These are phyloP conservation scores for Mus caroli DNA, from an alignment of 2,797 vertebrate genomes.

Conservation along the genomic window DNA sequence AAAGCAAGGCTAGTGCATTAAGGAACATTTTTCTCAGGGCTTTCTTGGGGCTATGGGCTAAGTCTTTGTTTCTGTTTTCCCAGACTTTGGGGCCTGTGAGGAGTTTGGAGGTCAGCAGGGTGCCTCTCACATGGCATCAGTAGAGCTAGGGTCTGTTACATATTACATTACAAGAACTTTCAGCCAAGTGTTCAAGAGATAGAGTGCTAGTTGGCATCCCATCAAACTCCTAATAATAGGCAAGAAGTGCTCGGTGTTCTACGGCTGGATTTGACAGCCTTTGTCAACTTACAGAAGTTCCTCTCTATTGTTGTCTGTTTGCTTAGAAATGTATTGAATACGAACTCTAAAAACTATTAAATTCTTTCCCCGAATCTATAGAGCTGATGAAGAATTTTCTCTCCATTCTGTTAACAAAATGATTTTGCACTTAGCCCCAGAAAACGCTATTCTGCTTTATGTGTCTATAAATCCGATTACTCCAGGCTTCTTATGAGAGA, in stretches of 20 bases:
- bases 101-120: not conserved
- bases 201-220: not conserved
- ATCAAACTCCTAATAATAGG: not conserved
- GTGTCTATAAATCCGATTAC: not conserved
- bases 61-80: not conserved
- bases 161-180: not conserved
- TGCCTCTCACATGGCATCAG: not conserved
- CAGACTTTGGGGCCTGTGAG: not conserved
- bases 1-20: not conserved
- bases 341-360: not conserved
- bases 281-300: constrained; percentile 6
- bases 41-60: not conserved
- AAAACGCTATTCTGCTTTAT: not conserved
- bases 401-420: constrained; percentile 10
- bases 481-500: not conserved
- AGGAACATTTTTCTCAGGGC: not conserved
- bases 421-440: not conserved
- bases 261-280: not conserved
- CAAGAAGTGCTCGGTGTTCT: not conserved
- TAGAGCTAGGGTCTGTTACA: not conserved
- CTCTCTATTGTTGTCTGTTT: not conserved
- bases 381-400: constrained; percentile 22
- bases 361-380: not conserved
- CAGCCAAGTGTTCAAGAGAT: not conserved
- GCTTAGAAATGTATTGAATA: constrained; percentile 1